Evolutionary conservation across 1,140 invertebrate species (phyloP).

Genomic region (Papilio xuthus): DNA sequence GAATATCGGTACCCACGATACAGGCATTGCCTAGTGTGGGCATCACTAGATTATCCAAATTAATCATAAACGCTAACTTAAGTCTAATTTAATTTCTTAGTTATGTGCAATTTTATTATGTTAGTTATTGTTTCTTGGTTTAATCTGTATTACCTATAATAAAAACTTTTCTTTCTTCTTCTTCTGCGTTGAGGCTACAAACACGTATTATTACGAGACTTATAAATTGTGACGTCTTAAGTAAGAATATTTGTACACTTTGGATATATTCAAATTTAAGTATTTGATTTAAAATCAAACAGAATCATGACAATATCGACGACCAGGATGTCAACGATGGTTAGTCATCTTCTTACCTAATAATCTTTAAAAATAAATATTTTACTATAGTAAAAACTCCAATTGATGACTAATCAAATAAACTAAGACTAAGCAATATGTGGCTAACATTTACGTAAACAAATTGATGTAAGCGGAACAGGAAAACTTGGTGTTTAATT

Average conservation of each 20-base stretch:
- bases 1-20: no score
- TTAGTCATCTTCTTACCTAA: neutral
- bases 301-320: neutral
- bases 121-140: no score
- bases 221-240: neutral
- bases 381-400: neutral
- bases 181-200: neutral
- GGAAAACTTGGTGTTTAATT: neutral
- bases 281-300: neutral
- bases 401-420: neutral
- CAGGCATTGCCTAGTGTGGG: no score
- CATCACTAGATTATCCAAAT: no score
- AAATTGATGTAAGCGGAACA: slow-evolving; percentile 8
- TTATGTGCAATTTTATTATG: no score
- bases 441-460: neutral
- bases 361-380: slow-evolving; percentile 6
- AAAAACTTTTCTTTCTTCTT: no score
- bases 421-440: neutral
- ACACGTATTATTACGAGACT: neutral
- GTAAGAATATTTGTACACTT: neutral
- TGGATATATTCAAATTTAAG: neutral
- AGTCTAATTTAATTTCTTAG: no score
- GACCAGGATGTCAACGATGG: neutral
- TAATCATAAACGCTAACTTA: no score
- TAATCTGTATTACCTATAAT: no score